Base-by-base conservation (phyloP, 2,888 invertebrate genomes). In the Cheilosia pagana region DNA sequence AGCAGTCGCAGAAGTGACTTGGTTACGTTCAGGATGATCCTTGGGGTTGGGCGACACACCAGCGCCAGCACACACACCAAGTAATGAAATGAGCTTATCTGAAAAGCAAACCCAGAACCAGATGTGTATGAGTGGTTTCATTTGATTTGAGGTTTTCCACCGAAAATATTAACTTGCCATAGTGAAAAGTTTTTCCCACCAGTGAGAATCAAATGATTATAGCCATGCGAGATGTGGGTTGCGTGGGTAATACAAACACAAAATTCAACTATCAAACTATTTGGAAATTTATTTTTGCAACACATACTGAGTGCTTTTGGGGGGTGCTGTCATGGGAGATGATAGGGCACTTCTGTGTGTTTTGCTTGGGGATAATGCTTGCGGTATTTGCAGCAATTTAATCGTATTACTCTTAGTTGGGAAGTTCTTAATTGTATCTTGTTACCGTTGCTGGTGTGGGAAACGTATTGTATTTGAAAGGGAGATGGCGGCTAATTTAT, bases 21-120 rank as follows among this genome's bases (percentile, higher is more conserved):
- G 19, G 45, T 72, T 59, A 45, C 25, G 10, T 25, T 65, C 12
- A 50, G 57, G 63, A 70, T 63, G 77, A 75, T 75, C 62, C 62
- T 70, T 62, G 43, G 55, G 41, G 31, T 71, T 78, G 14, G 35
- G 2, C n/a, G 16, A 21, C 35, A 4, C 19, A 28, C 1, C 28
- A 28, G 28, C 28, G 28, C 1, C 28, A 28, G 8, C 28, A n/a
- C 12, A 43, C 41, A 50, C 31, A 12, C 25, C 28, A 60, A 59
- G 23, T 50, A 63, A 43, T 57, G 41, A 16, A 59, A 76, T 52
- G 55, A 39, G 65, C 60, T 77, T 82, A 82, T 82, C 82, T 62
- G 60, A 57, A 72, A 82, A 77, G 77, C 77, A 77, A 77, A 82
- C 82, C 82, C 78, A 50, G 77, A 82, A 28, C 23, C 82, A 82